Evolutionary conservation across 2,888 invertebrate genomes (phyloP).

Genomic region (Entomobrya proxima): DNA sequence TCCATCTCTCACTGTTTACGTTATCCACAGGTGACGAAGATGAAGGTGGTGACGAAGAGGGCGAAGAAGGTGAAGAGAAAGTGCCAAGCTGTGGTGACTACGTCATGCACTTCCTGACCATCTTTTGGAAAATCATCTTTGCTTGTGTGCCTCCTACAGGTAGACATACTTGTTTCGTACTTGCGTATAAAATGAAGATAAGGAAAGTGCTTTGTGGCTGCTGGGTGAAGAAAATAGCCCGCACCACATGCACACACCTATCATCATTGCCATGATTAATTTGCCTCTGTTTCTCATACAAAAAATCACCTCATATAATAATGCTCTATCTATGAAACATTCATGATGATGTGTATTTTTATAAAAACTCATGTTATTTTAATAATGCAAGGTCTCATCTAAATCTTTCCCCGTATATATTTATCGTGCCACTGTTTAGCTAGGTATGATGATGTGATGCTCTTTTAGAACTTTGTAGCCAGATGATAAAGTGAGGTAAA

Average conservation of each 20-base stretch:
- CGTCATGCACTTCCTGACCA: slow-evolving; percentile 94
- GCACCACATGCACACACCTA: neutral
- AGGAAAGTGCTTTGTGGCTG: neutral
- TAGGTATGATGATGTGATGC: slow-evolving; percentile 5
- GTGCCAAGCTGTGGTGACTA: slow-evolving; percentile 94
- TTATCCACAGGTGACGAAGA: slow-evolving; percentile 50
- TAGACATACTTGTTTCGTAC: slow-evolving; percentile 76
- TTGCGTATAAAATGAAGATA: neutral
- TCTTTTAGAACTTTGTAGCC: slow-evolving; percentile 2
- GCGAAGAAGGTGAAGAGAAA: slow-evolving; percentile 79
- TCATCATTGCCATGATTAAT: slow-evolving; percentile 2
- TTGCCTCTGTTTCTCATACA: neutral
- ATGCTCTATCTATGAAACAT: neutral
- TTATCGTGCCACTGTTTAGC: slow-evolving; percentile 5
- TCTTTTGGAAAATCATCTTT: slow-evolving; percentile 99
- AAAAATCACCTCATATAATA: neutral
- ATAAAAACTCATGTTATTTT: neutral
- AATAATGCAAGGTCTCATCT: slow-evolving; percentile 14
- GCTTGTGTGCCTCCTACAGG: slow-evolving; percentile 99
- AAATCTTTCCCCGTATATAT: neutral
- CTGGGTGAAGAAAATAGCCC: neutral
- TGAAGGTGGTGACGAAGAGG: slow-evolving; percentile 78
- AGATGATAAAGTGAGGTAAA: slow-evolving; percentile 35
- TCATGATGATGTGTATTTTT: neutral
- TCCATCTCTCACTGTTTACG: slow-evolving; percentile 7